Conservation (phyloP, 2,113 vertebrate genomes). For the Catagonus wagneri region DNA sequence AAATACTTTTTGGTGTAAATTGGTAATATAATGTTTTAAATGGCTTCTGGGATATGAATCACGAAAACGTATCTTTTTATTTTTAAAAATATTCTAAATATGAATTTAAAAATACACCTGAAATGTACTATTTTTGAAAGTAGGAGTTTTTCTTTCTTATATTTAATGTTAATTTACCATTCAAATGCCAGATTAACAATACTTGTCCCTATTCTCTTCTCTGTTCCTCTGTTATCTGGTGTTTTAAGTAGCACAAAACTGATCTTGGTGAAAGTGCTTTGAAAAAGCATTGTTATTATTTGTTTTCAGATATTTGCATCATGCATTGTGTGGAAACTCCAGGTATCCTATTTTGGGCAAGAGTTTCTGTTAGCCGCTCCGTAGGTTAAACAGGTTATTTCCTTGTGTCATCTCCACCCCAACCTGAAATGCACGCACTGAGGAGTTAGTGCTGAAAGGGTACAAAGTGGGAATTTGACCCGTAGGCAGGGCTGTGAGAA, state of each 20-base stretch:
- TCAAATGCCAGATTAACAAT: neutral
- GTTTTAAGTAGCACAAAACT: slow-evolving; percentile 52
- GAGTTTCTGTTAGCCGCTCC: slow-evolving; percentile 56
- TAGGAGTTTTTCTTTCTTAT: neutral
- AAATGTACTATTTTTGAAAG: neutral
- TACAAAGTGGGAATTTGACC: neutral
- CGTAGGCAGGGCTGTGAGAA: neutral
- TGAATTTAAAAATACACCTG: neutral
- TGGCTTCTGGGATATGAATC: slow-evolving; percentile 35
- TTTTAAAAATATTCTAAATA: slow-evolving; percentile 51
- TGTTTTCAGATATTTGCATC: slow-evolving; percentile 65
- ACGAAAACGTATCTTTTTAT: neutral
- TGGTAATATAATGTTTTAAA: neutral
- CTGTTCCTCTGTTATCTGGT: neutral
- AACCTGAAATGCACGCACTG: neutral
- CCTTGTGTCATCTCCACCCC: neutral
- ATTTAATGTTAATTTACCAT: neutral
- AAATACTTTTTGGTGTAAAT: slow-evolving; percentile 41
- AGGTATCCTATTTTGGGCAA: slow-evolving; percentile 34
- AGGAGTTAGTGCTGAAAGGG: neutral
- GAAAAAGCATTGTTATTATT: slow-evolving; percentile 63
- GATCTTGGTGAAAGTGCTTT: slow-evolving; percentile 52
- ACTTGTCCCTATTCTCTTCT: neutral
- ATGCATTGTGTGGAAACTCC: slow-evolving; percentile 57
- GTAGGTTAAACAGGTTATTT: slow-evolving; percentile 61